Percentiles rank a stretch among this genome's conserved stretches.
phyloP scores from a whole-genome alignment of 92 coral and sea anemone genomes.

The Hydrozoanthus gracilis region DNA sequence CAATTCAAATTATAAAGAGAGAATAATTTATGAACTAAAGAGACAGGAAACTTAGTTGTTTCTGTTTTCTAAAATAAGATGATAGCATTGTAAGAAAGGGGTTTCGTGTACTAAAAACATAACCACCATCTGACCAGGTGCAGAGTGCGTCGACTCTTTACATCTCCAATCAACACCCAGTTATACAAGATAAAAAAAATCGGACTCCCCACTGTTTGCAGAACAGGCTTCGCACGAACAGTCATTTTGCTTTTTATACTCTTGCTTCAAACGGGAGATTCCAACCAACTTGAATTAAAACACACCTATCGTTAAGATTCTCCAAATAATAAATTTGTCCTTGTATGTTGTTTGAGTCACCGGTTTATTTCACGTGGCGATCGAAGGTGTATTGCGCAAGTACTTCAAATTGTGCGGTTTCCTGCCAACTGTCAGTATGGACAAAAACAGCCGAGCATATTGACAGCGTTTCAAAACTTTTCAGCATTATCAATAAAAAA shows the following conservation, averaged over 20 bases:
- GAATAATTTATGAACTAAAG: not conserved
- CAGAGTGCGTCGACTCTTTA: not conserved
- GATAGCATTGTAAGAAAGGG: not conserved
- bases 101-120: constrained; percentile 12
- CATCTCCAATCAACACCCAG: constrained; percentile 32
- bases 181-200: constrained; percentile 6
- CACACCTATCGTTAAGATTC: not conserved
- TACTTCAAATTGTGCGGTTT: constrained; percentile 42
- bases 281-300: not conserved
- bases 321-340: not conserved
- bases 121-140: constrained; percentile 31
- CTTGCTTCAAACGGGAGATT: constrained; percentile 33
- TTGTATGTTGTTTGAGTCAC: not conserved
- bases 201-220: constrained; percentile 22
- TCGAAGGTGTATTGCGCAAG: constrained; percentile 35
- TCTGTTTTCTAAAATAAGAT: not conserved
- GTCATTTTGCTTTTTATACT: constrained; percentile 1
- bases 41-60: not conserved
- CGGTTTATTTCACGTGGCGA: constrained; percentile 12
- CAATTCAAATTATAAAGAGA: not conserved
- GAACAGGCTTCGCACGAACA: constrained; percentile 32
- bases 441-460: constrained; percentile 12
- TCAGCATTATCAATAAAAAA: not conserved
- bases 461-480: constrained; percentile 2
- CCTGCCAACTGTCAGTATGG: constrained; percentile 18